A percentile compares a stretch with the other conserved stretches of the same genome.
phyloP scores from a whole-genome alignment of 2,888 invertebrate species.

The Saturnia japonica region DNA sequence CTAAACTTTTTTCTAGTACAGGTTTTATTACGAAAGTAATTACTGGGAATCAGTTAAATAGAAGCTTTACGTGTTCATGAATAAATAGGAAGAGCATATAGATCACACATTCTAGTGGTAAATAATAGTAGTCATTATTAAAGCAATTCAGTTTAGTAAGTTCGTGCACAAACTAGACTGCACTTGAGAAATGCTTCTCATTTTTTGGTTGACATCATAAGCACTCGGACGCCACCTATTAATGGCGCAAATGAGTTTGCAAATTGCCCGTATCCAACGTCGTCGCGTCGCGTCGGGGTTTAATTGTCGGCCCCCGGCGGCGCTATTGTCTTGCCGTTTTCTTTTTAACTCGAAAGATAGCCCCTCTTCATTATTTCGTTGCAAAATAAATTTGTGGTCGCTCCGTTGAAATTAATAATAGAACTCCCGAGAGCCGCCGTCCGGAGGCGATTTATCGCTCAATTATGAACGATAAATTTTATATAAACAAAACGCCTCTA shows the following conservation, averaged over 20 bases:
- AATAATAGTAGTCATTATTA: not conserved
- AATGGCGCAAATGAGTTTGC: constrained; percentile 60
- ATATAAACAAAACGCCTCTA: constrained; percentile 43
- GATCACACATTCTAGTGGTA: not conserved
- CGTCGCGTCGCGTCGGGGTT: constrained; percentile 31
- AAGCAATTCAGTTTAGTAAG: not conserved
- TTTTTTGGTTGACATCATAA: constrained; percentile 38
- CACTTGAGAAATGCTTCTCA: constrained; percentile 26
- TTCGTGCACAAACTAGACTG: constrained; percentile 21
- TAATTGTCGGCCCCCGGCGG: constrained; percentile 47
- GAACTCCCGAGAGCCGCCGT: constrained; percentile 34
- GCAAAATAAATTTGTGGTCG: constrained; percentile 56
- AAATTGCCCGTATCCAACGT: constrained; percentile 52
- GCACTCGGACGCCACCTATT: constrained; percentile 44
- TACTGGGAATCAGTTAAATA: not conserved
- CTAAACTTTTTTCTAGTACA: too few species aligned
- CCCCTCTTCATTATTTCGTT: constrained; percentile 62
- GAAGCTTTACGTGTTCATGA: not conserved
- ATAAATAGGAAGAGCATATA: not conserved
- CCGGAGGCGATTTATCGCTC: constrained; percentile 57
- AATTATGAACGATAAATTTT: constrained; percentile 62
- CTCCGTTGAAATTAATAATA: constrained; percentile 63
- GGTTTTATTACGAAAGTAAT: too few species aligned
- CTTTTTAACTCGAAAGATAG: constrained; percentile 46
- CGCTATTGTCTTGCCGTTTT: constrained; percentile 50